phyloP scores from a whole-genome alignment of 2,888 invertebrate genomes.

The Platypus cylindrus region DNA sequence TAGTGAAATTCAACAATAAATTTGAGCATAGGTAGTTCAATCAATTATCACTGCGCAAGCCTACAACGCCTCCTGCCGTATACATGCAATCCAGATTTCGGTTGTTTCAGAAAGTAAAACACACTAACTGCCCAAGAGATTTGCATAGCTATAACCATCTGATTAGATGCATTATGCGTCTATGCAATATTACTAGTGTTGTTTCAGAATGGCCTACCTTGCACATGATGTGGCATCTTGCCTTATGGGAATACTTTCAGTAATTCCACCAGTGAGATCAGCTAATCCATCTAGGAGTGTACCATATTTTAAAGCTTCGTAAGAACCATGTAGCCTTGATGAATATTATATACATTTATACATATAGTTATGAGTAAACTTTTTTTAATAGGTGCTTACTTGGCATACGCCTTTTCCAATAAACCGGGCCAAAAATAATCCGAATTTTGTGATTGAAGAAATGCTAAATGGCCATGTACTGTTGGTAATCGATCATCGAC shows the following conservation, averaged over 20 bases:
- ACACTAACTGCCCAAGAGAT: too few relatives aligned
- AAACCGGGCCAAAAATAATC: slow-evolving; percentile 83
- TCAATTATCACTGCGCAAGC: too few relatives aligned
- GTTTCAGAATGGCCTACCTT: slow-evolving; percentile 20
- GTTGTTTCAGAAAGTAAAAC: not conserved
- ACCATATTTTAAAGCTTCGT: slow-evolving; percentile 88
- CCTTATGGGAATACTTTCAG: slow-evolving; percentile 63
- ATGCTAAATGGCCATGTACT: slow-evolving; percentile 73
- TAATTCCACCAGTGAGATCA: slow-evolving; percentile 80
- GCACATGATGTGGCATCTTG: slow-evolving; percentile 56
- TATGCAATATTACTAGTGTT: not conserved
- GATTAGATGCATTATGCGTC: not conserved
- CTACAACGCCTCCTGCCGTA: too few relatives aligned
- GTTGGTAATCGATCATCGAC: slow-evolving; percentile 85
- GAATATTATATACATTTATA: not conserved
- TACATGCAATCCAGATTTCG: not conserved
- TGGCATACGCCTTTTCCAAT: slow-evolving; percentile 86
- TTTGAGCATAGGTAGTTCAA: too few relatives aligned
- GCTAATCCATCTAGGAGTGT: slow-evolving; percentile 76
- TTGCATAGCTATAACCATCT: too few relatives aligned
- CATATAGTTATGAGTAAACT: not conserved
- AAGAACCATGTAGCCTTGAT: slow-evolving; percentile 76
- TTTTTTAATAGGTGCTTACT: slow-evolving; percentile 41
- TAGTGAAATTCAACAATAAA: not conserved
- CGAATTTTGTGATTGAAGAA: slow-evolving; percentile 67